phyloP scores from a whole-genome alignment of 2,797 vertebrate species.

The Acropternis orthonyx region DNA sequence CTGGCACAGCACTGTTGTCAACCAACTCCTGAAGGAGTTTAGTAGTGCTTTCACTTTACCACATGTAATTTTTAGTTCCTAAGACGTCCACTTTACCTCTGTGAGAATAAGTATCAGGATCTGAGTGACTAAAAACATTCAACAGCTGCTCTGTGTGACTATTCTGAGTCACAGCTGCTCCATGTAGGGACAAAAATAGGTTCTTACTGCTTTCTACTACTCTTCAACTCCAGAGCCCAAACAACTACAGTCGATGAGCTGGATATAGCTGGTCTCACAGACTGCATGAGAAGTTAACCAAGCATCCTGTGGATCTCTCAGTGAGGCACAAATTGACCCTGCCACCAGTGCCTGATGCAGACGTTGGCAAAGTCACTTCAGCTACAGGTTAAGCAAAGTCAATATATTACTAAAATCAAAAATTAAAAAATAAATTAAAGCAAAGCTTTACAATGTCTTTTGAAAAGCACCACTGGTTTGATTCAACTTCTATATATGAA shows the following conservation, averaged over 20 bases:
- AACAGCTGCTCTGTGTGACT: conserved; percentile 25
- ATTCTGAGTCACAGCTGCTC: conserved; percentile 37
- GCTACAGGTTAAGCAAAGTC: neutral
- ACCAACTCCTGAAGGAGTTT: neutral
- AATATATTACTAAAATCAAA: neutral
- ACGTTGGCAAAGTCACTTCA: neutral
- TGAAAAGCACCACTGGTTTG: neutral
- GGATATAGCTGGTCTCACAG: neutral
- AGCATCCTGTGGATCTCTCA: neutral
- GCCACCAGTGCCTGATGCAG: neutral
- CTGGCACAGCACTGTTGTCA: neutral
- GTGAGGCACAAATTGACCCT: neutral
- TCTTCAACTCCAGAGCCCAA: neutral
- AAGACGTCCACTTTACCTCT: conserved; percentile 26
- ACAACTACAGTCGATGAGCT: neutral
- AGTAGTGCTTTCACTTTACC: conserved; percentile 4
- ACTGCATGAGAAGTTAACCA: neutral
- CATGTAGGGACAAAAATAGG: neutral
- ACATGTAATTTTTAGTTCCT: neutral
- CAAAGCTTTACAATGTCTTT: neutral
- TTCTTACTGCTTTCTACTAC: conserved; percentile 22
- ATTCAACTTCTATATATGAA: neutral
- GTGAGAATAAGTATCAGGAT: neutral
- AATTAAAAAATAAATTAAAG: neutral
- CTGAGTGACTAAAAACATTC: conserved; percentile 6